A percentile compares a stretch with the other conserved stretches of the same genome.
Evolutionary conservation across 2,113 vertebrate species (phyloP).

Genomic region (Corapipo altera): DNA sequence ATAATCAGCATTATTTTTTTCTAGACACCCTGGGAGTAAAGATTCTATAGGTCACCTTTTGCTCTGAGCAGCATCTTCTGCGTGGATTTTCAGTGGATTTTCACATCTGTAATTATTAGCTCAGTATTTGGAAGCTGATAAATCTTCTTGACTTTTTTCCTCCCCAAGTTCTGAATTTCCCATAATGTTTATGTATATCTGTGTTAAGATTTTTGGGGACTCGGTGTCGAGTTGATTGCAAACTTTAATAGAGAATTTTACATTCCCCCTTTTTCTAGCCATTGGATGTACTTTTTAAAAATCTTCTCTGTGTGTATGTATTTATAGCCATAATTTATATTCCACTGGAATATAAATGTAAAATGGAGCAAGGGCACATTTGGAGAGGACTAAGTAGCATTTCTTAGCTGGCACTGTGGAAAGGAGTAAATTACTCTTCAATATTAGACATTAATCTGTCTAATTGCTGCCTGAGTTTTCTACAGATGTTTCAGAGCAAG

Average conservation of each 20-base stretch:
- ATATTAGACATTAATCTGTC: background rate
- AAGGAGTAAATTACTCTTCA: background rate
- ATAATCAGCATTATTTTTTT: accelerated
- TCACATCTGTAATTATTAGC: background rate
- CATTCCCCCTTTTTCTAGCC: background rate
- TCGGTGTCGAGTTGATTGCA: background rate
- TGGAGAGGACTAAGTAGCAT: background rate
- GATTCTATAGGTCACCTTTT: background rate
- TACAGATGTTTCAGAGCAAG: background rate
- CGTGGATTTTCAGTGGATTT: background rate
- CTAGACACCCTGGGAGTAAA: background rate
- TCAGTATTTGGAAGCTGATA: background rate
- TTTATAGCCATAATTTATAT: background rate
- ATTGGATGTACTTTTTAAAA: background rate
- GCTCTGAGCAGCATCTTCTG: background rate
- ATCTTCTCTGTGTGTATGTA: background rate
- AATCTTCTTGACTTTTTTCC: background rate
- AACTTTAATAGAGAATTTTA: background rate
- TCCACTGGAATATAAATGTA: background rate
- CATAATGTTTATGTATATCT: background rate
- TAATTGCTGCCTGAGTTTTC: background rate
- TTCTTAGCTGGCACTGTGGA: background rate
- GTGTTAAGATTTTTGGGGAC: background rate
- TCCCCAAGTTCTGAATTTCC: background rate
- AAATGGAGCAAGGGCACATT: background rate